Conservation (phyloP, 2,888 invertebrate species). For the Scelioninae gen. 1 region DNA sequence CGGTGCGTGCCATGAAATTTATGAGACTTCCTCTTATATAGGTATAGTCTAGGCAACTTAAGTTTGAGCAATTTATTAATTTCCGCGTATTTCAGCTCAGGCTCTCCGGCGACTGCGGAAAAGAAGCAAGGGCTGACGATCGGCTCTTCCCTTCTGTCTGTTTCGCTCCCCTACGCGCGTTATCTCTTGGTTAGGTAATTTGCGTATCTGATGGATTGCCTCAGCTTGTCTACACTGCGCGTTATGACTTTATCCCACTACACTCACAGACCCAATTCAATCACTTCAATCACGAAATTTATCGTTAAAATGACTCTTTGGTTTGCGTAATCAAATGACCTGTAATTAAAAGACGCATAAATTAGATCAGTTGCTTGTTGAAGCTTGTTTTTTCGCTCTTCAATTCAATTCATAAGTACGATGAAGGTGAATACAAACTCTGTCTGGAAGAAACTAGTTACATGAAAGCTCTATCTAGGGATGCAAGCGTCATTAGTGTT, state of each 20-base stretch:
- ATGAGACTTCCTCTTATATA: constrained; percentile 78
- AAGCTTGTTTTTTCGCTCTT: no score
- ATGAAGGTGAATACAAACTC: no score
- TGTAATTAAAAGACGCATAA: neutral
- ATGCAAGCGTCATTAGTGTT: constrained; percentile 83
- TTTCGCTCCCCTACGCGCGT: neutral
- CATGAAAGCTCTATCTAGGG: constrained; percentile 75
- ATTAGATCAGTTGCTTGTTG: no score
- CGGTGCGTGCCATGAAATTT: constrained; percentile 79
- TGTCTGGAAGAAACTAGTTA: no score
- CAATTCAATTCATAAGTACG: no score
- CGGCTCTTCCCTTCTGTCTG: neutral
- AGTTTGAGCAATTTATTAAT: constrained; percentile 83
- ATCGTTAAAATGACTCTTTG: neutral
- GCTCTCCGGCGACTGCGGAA: neutral
- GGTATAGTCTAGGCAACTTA: constrained; percentile 75
- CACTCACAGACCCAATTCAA: constrained; percentile 16
- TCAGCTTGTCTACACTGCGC: constrained; percentile 23
- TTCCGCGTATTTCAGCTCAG: constrained; percentile 77
- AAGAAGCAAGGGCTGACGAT: neutral
- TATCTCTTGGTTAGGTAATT: constrained; percentile 39
- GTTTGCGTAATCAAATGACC: neutral
- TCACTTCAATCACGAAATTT: constrained; percentile 3
- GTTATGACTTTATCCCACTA: constrained; percentile 35
- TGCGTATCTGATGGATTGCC: constrained; percentile 32